Conservation (phyloP, 2,113 vertebrate species). For the Cygnus atratus region DNA sequence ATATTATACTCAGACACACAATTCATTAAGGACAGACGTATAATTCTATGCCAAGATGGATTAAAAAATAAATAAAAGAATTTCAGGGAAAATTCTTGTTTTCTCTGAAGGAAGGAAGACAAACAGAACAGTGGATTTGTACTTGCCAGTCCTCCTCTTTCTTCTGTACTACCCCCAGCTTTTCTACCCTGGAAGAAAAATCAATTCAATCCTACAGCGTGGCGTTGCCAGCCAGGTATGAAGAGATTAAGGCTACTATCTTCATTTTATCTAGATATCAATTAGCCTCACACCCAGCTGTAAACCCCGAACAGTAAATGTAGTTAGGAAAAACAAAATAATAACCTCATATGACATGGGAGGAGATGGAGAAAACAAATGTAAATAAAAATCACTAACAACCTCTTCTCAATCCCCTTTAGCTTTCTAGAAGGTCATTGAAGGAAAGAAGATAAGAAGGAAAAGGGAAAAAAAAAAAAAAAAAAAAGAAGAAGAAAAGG, state of each 20-base stretch:
- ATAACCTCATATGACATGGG: neutral
- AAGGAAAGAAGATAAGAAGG: neutral
- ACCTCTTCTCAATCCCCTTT: neutral
- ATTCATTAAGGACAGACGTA: neutral
- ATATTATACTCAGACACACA: neutral
- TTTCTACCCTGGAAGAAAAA: neutral
- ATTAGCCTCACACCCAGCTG: neutral
- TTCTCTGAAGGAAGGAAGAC: neutral
- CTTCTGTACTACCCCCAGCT: neutral
- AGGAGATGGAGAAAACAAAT: neutral
- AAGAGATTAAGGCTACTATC: neutral
- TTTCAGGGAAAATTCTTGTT: neutral
- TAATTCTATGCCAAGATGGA: neutral
- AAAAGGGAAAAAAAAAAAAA: accelerated
- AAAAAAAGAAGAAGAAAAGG: accelerated
- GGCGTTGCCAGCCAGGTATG: neutral
- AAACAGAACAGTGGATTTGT: neutral
- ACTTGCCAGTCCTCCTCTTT: neutral
- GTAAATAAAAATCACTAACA: neutral
- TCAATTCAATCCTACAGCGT: neutral
- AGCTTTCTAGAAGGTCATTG: neutral
- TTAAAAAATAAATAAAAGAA: neutral
- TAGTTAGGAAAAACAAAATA: neutral
- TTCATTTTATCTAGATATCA: neutral
- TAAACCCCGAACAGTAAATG: neutral